phyloP scores from a whole-genome alignment of 2,888 invertebrate species.

The Dexiosoma caninum region DNA sequence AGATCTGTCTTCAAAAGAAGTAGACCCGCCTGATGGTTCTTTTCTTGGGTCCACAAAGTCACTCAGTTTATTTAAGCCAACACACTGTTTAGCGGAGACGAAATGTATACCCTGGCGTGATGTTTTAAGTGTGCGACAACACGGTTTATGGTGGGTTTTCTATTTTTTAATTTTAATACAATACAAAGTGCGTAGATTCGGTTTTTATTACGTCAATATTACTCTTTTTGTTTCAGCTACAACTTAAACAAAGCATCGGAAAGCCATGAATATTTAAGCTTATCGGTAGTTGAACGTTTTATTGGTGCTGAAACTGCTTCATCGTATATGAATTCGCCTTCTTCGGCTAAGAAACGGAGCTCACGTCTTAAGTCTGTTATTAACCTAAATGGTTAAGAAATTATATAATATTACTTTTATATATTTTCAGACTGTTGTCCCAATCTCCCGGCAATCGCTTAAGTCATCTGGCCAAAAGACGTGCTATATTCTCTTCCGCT shows the following conservation, averaged over 20 bases:
- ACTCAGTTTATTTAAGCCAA: conserved; percentile 70
- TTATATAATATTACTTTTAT: conserved; percentile 6
- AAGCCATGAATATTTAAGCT: conserved; percentile 83
- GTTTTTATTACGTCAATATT: conserved; percentile 13
- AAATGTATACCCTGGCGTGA: conserved; percentile 80
- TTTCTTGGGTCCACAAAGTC: background rate
- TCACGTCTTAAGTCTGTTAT: conserved; percentile 80
- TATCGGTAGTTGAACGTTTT: conserved; percentile 84
- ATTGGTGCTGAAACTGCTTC: conserved; percentile 88
- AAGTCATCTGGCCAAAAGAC: conserved; percentile 86
- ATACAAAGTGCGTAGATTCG: background rate
- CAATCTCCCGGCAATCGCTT: conserved; percentile 87
- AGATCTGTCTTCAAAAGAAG: conserved; percentile 4
- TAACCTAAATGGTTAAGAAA: background rate
- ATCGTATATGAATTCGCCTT: conserved; percentile 77
- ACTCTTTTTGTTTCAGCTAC: conserved; percentile 81
- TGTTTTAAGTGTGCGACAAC: conserved; percentile 81
- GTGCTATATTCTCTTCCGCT: conserved; percentile 87
- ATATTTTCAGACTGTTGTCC: conserved; percentile 69
- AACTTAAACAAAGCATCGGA: conserved; percentile 85
- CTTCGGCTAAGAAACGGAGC: conserved; percentile 82
- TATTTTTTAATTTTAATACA: background rate
- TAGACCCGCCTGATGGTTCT: background rate
- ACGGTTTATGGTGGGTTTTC: conserved; percentile 85
- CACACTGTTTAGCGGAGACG: conserved; percentile 72